Percentiles rank a stretch among this genome's conserved stretches.
Conservation (phyloP, 2,888 invertebrate species). For the Bombylius major region DNA sequence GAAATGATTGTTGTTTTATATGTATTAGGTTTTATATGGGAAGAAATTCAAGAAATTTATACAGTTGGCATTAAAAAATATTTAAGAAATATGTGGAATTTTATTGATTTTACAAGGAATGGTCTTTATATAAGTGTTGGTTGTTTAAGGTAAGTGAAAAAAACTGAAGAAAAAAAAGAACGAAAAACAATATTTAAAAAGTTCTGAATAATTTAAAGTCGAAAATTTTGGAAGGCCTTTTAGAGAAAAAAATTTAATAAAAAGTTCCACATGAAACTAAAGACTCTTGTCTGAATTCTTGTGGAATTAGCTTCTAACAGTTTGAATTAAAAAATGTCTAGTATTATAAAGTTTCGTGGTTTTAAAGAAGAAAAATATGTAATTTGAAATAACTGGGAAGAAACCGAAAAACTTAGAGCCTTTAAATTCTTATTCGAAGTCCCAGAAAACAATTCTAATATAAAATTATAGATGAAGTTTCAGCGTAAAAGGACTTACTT, state of each 20-base stretch:
- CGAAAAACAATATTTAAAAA: not conserved
- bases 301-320: no score
- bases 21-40: slow-evolving; percentile 80
- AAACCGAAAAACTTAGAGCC: no score
- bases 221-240: not conserved
- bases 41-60: slow-evolving; percentile 85
- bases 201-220: not conserved
- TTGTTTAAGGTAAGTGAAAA: slow-evolving; percentile 39
- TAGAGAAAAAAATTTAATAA: not conserved
- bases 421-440: no score
- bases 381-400: no score
- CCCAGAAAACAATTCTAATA: no score
- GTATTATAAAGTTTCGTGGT: no score
- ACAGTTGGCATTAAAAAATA: slow-evolving; percentile 77
- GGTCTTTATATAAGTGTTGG: slow-evolving; percentile 66
- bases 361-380: no score
- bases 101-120: slow-evolving; percentile 88
- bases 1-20: slow-evolving; percentile 75
- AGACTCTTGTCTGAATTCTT: no score
- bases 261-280: no score
- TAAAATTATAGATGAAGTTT: no score
- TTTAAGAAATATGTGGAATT: slow-evolving; percentile 90
- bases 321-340: no score
- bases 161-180: not conserved
- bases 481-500: no score